These are phyloP conservation scores for Pseudanteris insignis DNA, from an alignment of 2,888 invertebrate species.

Conservation along the genomic window DNA sequence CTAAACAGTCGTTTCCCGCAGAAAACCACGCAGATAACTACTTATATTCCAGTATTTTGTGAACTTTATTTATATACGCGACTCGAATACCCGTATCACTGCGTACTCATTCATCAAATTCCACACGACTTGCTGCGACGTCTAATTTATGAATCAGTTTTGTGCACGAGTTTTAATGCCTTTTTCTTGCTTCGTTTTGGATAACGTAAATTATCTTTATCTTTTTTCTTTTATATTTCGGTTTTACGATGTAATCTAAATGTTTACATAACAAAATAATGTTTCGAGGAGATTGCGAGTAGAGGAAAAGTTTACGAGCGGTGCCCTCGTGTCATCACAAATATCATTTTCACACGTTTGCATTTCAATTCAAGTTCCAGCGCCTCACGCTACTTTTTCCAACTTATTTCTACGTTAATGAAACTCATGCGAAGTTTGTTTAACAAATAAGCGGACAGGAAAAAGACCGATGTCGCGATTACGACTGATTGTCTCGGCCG, in stretches of 20 bases:
- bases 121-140: not conserved
- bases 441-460: conserved; percentile 36
- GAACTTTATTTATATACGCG: conserved; percentile 29
- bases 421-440: conserved; percentile 18
- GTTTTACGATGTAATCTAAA: too few species aligned
- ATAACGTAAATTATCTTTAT: too few species aligned
- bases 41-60: conserved; percentile 34
- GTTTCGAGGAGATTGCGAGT: not conserved
- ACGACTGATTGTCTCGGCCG: conserved; percentile 48
- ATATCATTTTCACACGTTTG: conserved; percentile 21
- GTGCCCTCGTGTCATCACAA: conserved; percentile 15
- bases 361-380: conserved; percentile 23
- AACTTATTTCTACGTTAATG: too few species aligned
- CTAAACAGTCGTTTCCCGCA: conserved; percentile 53
- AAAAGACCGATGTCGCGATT: conserved; percentile 42
- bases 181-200: not conserved
- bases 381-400: too few species aligned
- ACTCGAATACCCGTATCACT: conserved; percentile 34
- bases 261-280: too few species aligned
- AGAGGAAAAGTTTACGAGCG: conserved; percentile 6
- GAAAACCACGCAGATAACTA: conserved; percentile 45
- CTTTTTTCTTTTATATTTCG: too few species aligned
- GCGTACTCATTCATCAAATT: conserved; percentile 15
- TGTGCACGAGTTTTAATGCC: not conserved
- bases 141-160: conserved; percentile 8